Evolutionary conservation across 1,140 invertebrate genomes (phyloP), one percentile per base, ranked within the genome.

Genomic region (Eriocheir sinensis): DNA sequence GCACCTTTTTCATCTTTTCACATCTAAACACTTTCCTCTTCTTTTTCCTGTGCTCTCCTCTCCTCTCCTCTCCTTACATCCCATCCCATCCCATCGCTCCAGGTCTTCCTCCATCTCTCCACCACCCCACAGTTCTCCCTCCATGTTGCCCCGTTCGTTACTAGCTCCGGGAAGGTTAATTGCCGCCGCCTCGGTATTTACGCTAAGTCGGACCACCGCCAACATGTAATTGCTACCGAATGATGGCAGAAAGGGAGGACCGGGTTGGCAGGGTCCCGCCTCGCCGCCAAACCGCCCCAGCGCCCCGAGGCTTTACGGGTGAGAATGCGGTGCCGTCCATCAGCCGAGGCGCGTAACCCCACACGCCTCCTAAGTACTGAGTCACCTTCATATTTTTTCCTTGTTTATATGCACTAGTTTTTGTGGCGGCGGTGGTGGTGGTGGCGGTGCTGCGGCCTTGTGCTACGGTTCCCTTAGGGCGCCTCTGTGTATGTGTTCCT

Each of bases 171-270:
- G 89, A 80, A 53, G 72, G 38, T 44, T 88, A 40, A 88, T 88
- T 44, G 85, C 36, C 85, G 60, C 32, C n/a, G 53, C 53, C 72
- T 27, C 4, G 34, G 36, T 92, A 15, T 41, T 92, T n/a, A 83
- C 91, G 72, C 32, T 80, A 83, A 83, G 38, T 8, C 53, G 34
- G 34, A 34, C 83, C 41, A 88, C 85, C 36, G 79, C 83, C 27
- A 60, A 60, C 85, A 72, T 93, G 92, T 93, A 93, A 93, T 93
- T 86, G 92, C 92, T 89, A 72, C 92, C 36, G 92, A 88, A 89
- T 89, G 92, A 88, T 60, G 83, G 92, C 36, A 72, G 48, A 44
- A n/a, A 53, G 92, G 72, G 40, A n/a, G 30, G 6, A 79, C 79
- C 80, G 38, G 80, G 2, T 38, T 41, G 92, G 27, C 36, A 30